Evolutionary conservation across 1,140 invertebrate genomes (phyloP).

Genomic region (Drosophila sulfurigaster): DNA sequence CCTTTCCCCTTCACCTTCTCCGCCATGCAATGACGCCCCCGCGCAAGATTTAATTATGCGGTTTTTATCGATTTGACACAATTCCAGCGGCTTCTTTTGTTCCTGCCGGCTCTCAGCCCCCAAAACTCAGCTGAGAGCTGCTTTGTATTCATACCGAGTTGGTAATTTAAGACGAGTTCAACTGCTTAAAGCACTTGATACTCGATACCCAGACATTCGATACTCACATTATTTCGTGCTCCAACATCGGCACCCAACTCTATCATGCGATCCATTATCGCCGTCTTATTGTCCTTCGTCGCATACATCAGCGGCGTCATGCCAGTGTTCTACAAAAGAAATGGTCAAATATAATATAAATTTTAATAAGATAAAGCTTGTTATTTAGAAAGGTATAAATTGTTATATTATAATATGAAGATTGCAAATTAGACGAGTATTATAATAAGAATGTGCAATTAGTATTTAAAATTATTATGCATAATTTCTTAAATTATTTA

Average conservation of each 20-base stretch:
- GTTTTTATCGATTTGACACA: slow-evolving; percentile 84
- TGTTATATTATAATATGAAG: too few relatives aligned
- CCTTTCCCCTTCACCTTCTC: neutral
- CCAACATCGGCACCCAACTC: slow-evolving; percentile 96
- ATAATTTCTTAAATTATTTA: too few relatives aligned
- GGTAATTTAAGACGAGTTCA: slow-evolving; percentile 30
- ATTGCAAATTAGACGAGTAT: too few relatives aligned
- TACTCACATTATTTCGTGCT: slow-evolving; percentile 94
- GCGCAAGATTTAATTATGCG: slow-evolving; percentile 80
- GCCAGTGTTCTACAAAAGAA: slow-evolving; percentile 89
- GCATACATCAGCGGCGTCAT: slow-evolving; percentile 98
- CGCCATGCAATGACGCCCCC: slow-evolving; percentile 54
- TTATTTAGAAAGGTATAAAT: neutral
- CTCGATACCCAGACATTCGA: slow-evolving; percentile 15
- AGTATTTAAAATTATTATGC: too few relatives aligned
- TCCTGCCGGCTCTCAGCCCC: slow-evolving; percentile 9
- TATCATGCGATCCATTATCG: slow-evolving; percentile 94
- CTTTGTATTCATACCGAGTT: slow-evolving; percentile 30
- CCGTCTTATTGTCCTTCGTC: slow-evolving; percentile 96
- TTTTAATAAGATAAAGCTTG: neutral
- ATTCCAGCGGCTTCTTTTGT: slow-evolving; percentile 67
- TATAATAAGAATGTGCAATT: too few relatives aligned
- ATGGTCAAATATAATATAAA: neutral
- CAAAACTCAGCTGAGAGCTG: slow-evolving; percentile 30
- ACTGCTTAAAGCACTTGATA: slow-evolving; percentile 45